These are phyloP conservation scores for Agonopterix alstromeriana DNA, from an alignment of 2,888 invertebrate species.

Conservation along the genomic window DNA sequence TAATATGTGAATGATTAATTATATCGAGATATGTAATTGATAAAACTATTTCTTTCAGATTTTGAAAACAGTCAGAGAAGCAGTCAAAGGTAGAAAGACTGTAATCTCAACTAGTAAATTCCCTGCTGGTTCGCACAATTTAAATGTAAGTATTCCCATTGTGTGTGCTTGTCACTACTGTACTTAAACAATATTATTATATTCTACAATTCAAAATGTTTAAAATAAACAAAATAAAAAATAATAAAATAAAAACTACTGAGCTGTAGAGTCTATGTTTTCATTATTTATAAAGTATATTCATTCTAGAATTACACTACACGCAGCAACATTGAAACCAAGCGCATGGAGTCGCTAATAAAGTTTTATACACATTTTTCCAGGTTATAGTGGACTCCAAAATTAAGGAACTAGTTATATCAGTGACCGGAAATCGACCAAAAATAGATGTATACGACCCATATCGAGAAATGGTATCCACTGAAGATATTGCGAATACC, in stretches of 20 bases:
- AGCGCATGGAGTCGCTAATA: no score
- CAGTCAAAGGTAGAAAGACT: conserved; percentile 22
- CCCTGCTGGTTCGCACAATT: conserved; percentile 15
- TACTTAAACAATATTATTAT: no score
- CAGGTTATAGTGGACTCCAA: conserved; percentile 34
- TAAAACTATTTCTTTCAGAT: conserved; percentile 23
- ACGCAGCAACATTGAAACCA: no score
- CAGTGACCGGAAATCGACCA: conserved; percentile 27
- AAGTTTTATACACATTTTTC: conserved; percentile 8
- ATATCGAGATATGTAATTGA: neutral
- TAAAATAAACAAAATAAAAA: no score
- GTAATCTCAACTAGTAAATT: conserved; percentile 12
- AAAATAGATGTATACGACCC: conserved; percentile 24
- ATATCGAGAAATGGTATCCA: conserved; percentile 18
- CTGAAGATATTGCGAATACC: conserved; percentile 17
- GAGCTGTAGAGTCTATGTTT: no score
- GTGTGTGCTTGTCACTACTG: no score
- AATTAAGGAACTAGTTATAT: conserved; percentile 24
- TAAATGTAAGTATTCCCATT: neutral
- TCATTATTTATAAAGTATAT: no score
- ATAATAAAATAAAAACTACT: no score
- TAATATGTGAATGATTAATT: no score
- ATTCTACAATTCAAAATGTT: no score
- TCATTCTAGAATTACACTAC: no score
- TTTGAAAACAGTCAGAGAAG: conserved; percentile 28